A percentile compares a stretch with the other conserved stretches of the same genome.
Evolutionary conservation across 2,797 vertebrate genomes (phyloP).

Genomic region (Morus bassanus): DNA sequence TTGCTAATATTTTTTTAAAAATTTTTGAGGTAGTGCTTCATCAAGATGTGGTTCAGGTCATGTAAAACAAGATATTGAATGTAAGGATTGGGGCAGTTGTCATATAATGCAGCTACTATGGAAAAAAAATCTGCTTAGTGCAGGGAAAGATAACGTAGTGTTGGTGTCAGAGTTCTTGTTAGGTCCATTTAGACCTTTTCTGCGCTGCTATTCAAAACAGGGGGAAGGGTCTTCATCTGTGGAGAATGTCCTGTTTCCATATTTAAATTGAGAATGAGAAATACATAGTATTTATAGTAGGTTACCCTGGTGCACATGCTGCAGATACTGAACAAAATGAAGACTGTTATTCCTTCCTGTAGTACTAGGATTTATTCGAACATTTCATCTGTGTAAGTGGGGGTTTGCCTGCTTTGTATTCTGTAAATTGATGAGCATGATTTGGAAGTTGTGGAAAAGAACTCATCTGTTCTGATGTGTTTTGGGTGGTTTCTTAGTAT

Average conservation of each 20-base stretch:
- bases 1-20: neutral
- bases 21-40: neutral
- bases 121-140: neutral
- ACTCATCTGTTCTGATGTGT: neutral
- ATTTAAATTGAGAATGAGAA: neutral
- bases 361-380: neutral
- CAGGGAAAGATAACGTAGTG: neutral
- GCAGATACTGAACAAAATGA: neutral
- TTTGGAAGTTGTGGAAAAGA: neutral
- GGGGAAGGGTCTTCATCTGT: neutral
- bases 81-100: neutral
- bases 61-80: neutral
- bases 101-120: neutral
- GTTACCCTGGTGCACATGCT: neutral
- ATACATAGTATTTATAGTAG: accelerated
- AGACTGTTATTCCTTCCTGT: neutral
- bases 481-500: neutral
- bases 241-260: neutral
- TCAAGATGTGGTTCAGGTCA: neutral
- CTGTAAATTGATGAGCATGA: neutral
- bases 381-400: neutral
- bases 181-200: neutral
- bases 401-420: neutral
- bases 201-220: neutral
- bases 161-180: neutral